phyloP scores from a whole-genome alignment of 37 sponge, comb jelly and placozoan species.

The Corticium candelabrum region DNA sequence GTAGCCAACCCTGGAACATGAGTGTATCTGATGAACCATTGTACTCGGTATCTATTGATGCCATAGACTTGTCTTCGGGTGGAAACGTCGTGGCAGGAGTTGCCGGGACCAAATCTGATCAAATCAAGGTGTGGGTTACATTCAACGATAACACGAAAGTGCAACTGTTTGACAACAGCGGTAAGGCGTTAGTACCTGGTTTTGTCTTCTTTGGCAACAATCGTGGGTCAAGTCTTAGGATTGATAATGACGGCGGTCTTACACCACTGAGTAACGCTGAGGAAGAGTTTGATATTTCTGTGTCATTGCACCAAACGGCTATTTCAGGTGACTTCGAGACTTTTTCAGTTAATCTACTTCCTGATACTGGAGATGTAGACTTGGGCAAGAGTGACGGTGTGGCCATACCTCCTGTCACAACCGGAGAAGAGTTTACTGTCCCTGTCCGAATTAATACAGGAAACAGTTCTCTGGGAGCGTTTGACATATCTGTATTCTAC shows the following conservation, averaged over 20 bases:
- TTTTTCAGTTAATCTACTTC: neutral
- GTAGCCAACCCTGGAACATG: neutral
- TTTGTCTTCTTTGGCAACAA: no score
- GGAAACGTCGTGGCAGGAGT: conserved; percentile 25
- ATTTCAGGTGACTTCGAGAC: no score
- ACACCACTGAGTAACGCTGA: no score
- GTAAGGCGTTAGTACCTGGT: no score
- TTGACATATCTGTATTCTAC: neutral
- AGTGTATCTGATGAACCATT: conserved; percentile 15
- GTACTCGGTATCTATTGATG: conserved; percentile 6
- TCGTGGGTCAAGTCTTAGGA: no score
- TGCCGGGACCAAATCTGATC: conserved; percentile 1
- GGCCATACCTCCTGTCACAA: neutral
- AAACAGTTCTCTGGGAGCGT: neutral
- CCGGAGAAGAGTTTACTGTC: neutral
- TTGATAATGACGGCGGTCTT: no score
- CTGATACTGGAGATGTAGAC: neutral
- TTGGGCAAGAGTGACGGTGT: neutral
- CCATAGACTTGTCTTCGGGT: conserved; percentile 7
- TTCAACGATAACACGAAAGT: conserved; percentile 28
- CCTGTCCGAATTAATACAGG: conserved; percentile 1
- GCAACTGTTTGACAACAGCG: neutral
- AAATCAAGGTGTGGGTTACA: conserved; percentile 14
- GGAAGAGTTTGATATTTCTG: no score
- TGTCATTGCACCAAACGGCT: no score